A percentile compares a stretch with the other conserved stretches of the same genome.
These are phyloP conservation scores for Microtus pennsylvanicus DNA, from an alignment of 2,113 vertebrate species.

Conservation along the genomic window DNA sequence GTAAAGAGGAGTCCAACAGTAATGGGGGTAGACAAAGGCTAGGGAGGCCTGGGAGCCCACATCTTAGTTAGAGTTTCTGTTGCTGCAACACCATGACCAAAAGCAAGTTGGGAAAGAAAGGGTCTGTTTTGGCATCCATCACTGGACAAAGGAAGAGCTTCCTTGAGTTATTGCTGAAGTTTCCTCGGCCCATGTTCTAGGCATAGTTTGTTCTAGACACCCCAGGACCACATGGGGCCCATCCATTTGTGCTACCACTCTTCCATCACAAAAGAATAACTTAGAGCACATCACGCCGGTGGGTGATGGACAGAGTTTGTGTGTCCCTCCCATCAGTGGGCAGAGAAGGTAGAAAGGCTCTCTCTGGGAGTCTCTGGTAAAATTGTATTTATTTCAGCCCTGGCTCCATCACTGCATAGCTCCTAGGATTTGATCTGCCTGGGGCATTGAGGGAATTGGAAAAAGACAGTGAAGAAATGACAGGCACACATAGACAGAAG, in stretches of 20 bases:
- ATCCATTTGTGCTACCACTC: not conserved
- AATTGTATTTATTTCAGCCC: not conserved
- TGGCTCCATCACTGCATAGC: not conserved
- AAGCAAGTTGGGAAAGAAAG: not conserved
- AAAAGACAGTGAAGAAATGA: not conserved
- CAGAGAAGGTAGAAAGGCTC: not conserved
- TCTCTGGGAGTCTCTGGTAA: not conserved
- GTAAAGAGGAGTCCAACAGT: not conserved
- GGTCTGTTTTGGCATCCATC: not conserved
- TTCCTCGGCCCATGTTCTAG: not conserved
- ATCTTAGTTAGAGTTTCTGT: not conserved
- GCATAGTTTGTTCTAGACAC: not conserved
- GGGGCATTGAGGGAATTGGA: not conserved
- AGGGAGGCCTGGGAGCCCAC: not conserved
- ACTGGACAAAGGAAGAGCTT: not conserved
- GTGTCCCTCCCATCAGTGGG: not conserved
- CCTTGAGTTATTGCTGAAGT: not conserved
- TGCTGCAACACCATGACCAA: not conserved
- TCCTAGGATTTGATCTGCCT: not conserved
- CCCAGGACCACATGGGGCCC: not conserved
- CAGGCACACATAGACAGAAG: not conserved
- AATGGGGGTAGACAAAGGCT: fast-evolving
- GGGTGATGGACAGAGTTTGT: not conserved
- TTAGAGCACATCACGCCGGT: not conserved
- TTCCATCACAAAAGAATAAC: not conserved